Base-by-base conservation (phyloP, 2,888 invertebrate species). In the Caenorhabditis doughertyi region DNA sequence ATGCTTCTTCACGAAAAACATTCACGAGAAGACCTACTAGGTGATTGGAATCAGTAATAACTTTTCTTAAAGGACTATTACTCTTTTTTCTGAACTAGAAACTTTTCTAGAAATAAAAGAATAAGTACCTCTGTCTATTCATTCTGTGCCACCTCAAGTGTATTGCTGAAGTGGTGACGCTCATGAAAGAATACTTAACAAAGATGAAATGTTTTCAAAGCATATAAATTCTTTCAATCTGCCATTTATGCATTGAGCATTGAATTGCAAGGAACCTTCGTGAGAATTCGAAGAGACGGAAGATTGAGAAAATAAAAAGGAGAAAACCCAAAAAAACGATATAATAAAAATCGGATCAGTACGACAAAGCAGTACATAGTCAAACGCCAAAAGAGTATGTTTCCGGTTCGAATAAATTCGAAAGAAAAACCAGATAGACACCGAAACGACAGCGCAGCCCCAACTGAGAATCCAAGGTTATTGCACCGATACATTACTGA, bases 331-430 rank as follows among this genome's bases (percentile, higher is more conserved):
- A 35, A 39, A 27, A 51, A 39, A 25, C 23, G 42, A 42, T 49
- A 39, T 3, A 44, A 39, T n/a, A 27, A 51, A 56, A 68, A 67
- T 49, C 42, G 39, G 39, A 74, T 67, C 65, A 58, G 58, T 53
- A 39, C 32, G 23, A 60, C 58, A 42, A 67, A 60, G 58, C 32
- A 76, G 49, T 53, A 16, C 11, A 60, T 32, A 51, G 60, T 42
- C 13, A 11, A 27, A 42, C 13, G 60, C 23, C 13, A 21, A 71
- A 60, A 39, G 42, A 39, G 53, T 56, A 56, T 47, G 53, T 56
- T 76, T 76, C 76, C 76, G 76, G 76, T 76, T 76, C 67, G 53
- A 76, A 68, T 76, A 60, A 76, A 76, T 60, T 67, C 67, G 65
- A 65, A 56, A 32, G 42, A 32, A 49, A 35, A 27, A 23, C 8